phyloP scores from a whole-genome alignment of 2,113 vertebrate species.

The Poecile atricapillus region DNA sequence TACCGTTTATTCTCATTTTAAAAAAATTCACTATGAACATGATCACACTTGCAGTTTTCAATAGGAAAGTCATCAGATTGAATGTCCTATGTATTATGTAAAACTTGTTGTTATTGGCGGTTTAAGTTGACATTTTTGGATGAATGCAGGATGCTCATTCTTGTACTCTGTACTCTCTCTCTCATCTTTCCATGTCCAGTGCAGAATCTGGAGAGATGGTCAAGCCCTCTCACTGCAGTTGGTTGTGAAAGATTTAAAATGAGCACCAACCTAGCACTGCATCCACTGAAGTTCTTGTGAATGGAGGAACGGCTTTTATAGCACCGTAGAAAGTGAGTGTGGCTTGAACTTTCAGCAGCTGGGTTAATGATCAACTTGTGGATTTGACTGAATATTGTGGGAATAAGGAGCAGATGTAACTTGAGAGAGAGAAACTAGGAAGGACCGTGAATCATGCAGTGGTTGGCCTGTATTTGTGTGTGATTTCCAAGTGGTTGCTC shows the following conservation, averaged over 20 bases:
- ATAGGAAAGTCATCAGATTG: neutral
- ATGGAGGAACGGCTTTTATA: neutral
- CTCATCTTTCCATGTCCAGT: neutral
- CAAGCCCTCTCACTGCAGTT: neutral
- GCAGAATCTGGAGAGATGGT: neutral
- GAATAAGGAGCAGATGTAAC: neutral
- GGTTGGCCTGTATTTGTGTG: neutral
- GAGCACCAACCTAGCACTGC: neutral
- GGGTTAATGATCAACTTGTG: neutral
- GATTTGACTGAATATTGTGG: neutral
- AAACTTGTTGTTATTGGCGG: neutral
- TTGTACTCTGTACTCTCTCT: accelerated
- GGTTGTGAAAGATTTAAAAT: neutral
- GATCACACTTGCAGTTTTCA: neutral
- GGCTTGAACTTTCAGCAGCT: neutral
- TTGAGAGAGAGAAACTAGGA: neutral
- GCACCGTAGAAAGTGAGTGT: neutral
- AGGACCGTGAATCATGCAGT: neutral
- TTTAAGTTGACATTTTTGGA: neutral
- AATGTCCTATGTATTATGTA: neutral
- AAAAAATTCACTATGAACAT: neutral
- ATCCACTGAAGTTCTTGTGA: neutral
- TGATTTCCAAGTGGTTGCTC: neutral
- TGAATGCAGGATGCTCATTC: neutral
- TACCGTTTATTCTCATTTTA: neutral